Conservation (phyloP, 2,797 vertebrate genomes). For the Schizopygopsis pylzovi region DNA sequence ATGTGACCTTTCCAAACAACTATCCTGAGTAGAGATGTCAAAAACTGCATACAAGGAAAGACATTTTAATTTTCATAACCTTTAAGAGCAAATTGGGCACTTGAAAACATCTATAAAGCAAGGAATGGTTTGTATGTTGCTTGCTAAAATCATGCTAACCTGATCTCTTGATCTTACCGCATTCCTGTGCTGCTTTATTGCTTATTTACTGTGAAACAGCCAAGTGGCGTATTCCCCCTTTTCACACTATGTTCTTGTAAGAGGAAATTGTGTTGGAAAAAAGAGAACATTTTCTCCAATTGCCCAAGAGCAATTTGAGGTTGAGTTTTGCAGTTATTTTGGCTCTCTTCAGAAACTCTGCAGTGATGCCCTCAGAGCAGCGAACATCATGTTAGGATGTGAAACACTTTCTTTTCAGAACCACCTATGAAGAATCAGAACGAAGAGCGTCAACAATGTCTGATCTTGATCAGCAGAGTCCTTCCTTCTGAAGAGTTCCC, state of each 20-base stretch:
- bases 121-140: background rate
- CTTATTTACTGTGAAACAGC: background rate
- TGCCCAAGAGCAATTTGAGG: constrained; percentile 11
- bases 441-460: constrained; percentile 23
- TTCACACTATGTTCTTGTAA: background rate
- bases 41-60: background rate
- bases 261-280: background rate
- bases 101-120: background rate
- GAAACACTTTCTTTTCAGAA: constrained; percentile 14
- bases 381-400: background rate
- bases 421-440: background rate
- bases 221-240: background rate
- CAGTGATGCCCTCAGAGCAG: background rate
- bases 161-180: background rate
- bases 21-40: background rate
- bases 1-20: constrained; percentile 9
- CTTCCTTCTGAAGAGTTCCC: constrained; percentile 49
- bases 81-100: background rate
- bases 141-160: background rate
- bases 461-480: constrained; percentile 48
- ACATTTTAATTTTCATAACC: background rate
- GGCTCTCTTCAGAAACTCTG: background rate
- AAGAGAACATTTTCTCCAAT: background rate
- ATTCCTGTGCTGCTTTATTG: background rate
- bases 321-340: background rate